Evolutionary conservation across 2,797 vertebrate species (phyloP).

Genomic region (Falco peregrinus): DNA sequence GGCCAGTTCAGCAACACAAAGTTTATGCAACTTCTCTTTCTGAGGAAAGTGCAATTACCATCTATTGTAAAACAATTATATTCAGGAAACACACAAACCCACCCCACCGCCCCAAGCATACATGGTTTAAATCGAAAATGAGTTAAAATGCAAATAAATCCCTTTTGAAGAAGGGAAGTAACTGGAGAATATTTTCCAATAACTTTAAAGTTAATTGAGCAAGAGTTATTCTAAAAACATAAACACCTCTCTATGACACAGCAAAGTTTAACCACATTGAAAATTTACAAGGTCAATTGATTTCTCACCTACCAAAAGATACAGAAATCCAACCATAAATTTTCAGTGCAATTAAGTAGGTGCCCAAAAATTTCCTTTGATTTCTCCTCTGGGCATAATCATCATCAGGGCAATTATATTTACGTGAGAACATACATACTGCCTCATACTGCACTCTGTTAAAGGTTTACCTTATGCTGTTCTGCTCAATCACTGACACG

Average conservation of each 20-base stretch:
- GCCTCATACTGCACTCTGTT: background rate
- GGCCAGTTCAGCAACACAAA: background rate
- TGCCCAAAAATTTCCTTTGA: background rate
- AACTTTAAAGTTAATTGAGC: background rate
- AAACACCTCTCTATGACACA: background rate
- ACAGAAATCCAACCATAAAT: background rate
- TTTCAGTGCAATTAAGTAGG: background rate
- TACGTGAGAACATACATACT: background rate
- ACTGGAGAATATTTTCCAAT: background rate
- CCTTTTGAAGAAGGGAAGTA: background rate
- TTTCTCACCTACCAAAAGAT: background rate
- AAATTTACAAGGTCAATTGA: background rate
- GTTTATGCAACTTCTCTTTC: background rate
- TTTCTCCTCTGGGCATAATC: background rate
- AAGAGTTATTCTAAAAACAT: background rate
- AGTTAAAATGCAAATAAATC: background rate
- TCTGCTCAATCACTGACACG: background rate
- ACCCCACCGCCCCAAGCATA: fast-evolving
- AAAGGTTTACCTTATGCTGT: background rate
- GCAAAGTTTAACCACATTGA: background rate
- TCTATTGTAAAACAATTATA: background rate
- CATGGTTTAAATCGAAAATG: background rate
- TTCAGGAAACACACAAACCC: background rate
- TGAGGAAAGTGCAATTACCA: background rate
- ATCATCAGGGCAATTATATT: background rate